Percentiles rank a stretch among this genome's conserved stretches.
Conservation (phyloP, 2,888 invertebrate genomes). For the Eubasilissa splendida region DNA sequence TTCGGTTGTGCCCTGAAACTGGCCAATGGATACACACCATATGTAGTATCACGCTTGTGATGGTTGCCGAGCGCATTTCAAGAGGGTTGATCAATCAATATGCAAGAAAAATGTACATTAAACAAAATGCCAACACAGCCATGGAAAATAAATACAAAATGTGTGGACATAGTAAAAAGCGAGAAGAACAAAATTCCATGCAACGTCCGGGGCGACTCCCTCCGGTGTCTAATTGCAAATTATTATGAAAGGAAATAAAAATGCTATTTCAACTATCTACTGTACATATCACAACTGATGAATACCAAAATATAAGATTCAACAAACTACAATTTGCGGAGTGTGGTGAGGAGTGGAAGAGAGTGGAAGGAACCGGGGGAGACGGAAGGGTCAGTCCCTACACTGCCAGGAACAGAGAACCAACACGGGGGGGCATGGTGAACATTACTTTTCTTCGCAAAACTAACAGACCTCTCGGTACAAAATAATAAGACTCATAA, state of each 20-base stretch:
- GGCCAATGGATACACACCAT: conserved; percentile 61
- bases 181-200: conserved; percentile 58
- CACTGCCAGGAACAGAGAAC: conserved; percentile 45
- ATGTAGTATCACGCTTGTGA: conserved; percentile 51
- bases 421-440: conserved; percentile 29
- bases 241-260: conserved; percentile 11
- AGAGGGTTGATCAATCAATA: conserved; percentile 69
- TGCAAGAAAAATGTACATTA: conserved; percentile 56
- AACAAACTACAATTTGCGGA: conserved; percentile 51
- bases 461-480: conserved; percentile 21
- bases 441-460: conserved; percentile 27
- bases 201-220: conserved; percentile 36
- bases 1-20: conserved; percentile 74
- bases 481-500: conserved; percentile 4
- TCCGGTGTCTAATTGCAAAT: conserved; percentile 48
- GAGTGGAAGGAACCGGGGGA: conserved; percentile 14
- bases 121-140: conserved; percentile 49
- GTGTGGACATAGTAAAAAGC: conserved; percentile 46
- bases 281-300: conserved; percentile 51
- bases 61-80: conserved; percentile 63
- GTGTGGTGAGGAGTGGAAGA: conserved; percentile 24
- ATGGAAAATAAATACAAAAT: conserved; percentile 47
- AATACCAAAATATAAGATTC: conserved; percentile 49
- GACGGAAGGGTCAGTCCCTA: conserved; percentile 35
- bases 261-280: conserved; percentile 55